Evolutionary conservation across 2,113 vertebrate species (phyloP).

Genomic region (Leptosomus discolor): DNA sequence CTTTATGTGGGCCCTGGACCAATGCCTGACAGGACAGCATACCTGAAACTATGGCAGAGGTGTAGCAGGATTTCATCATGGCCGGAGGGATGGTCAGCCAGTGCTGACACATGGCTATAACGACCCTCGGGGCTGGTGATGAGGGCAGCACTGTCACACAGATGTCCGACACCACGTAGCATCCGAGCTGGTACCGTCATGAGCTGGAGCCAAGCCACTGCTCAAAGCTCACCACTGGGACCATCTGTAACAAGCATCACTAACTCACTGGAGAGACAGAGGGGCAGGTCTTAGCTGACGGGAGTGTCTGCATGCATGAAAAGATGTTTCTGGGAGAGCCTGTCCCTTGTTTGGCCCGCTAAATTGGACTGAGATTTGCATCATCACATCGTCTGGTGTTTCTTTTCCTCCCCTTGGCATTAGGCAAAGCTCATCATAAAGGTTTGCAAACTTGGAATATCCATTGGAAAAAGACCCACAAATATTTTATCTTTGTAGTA

Average conservation of each 20-base stretch:
- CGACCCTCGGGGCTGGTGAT: not conserved
- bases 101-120: not conserved
- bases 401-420: not conserved
- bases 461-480: not conserved
- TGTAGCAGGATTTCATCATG: not conserved
- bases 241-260: not conserved
- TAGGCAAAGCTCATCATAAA: not conserved
- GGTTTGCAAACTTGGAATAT: not conserved
- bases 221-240: fast-evolving
- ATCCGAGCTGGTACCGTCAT: not conserved
- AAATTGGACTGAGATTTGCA: not conserved
- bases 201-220: not conserved
- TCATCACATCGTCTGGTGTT: fast-evolving
- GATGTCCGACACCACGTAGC: fast-evolving
- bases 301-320: not conserved
- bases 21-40: fast-evolving
- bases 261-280: not conserved
- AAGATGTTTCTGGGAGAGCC: not conserved
- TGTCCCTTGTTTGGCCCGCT: not conserved
- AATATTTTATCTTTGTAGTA: not conserved
- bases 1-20: not conserved
- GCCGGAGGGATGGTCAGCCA: not conserved
- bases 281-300: not conserved
- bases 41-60: not conserved
- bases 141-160: not conserved